These are phyloP conservation scores for Pachydiplax longipennis DNA, from an alignment of 2,888 invertebrate genomes.

Conservation along the genomic window DNA sequence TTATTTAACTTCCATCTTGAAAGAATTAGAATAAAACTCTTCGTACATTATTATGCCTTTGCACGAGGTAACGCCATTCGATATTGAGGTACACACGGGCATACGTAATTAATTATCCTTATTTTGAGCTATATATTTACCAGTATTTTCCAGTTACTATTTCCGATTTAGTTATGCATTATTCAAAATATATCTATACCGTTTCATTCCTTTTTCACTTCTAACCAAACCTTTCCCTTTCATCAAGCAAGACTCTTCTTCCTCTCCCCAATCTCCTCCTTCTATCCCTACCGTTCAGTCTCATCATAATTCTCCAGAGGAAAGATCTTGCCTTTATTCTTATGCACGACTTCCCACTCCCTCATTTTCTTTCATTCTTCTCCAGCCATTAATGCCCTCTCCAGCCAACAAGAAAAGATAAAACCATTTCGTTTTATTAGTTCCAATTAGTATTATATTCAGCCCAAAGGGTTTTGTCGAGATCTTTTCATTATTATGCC, in stretches of 20 bases:
- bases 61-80: no score
- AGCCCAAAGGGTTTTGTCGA: not conserved
- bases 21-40: no score
- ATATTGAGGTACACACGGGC: no score
- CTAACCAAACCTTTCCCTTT: no score
- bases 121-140: no score
- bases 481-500: not conserved
- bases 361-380: not conserved
- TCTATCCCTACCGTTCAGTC: not conserved
- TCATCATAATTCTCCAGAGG: not conserved
- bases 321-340: not conserved
- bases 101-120: no score
- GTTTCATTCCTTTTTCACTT: not conserved
- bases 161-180: no score
- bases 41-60: no score
- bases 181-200: no score
- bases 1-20: no score
- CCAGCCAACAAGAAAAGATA: no score
- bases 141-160: no score
- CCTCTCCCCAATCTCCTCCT: not conserved
- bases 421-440: not conserved
- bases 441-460: not conserved
- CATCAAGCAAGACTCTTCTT: not conserved
- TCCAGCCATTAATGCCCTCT: not conserved
- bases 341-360: not conserved